These are phyloP conservation scores for Perdita meconis DNA, from an alignment of 2,888 invertebrate genomes.

Conservation along the genomic window DNA sequence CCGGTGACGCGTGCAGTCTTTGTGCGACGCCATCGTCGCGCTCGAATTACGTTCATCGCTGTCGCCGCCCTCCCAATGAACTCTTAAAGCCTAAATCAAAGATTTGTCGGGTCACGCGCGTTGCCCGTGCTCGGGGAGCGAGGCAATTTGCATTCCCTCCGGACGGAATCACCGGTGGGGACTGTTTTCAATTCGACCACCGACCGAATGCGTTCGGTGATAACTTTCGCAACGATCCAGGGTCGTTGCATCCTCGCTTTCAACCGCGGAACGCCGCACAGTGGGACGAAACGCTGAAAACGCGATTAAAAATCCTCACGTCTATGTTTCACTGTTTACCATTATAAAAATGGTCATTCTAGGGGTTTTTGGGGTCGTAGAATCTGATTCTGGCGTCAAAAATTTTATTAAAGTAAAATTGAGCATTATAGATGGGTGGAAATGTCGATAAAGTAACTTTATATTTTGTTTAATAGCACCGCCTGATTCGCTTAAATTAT, in stretches of 20 bases:
- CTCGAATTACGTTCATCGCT: slow-evolving; percentile 55
- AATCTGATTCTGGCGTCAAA: too few species aligned
- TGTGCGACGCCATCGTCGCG: slow-evolving; percentile 59
- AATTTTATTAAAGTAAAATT: too few species aligned
- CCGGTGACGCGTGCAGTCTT: slow-evolving; percentile 54
- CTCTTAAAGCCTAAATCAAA: slow-evolving; percentile 34
- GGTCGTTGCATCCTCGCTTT: background rate
- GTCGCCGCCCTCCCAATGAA: slow-evolving; percentile 21
- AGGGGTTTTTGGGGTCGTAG: too few species aligned
- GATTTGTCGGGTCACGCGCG: slow-evolving; percentile 35
- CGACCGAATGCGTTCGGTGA: background rate
- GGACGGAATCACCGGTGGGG: slow-evolving; percentile 4
- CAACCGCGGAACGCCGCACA: slow-evolving; percentile 1
- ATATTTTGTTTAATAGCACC: too few species aligned
- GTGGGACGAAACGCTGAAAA: too few species aligned
- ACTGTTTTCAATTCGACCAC: slow-evolving; percentile 13
- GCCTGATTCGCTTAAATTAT: too few species aligned
- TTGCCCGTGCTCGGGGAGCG: background rate
- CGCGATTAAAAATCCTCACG: too few species aligned
- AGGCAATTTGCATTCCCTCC: background rate
- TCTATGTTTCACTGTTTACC: too few species aligned
- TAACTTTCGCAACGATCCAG: slow-evolving; percentile 3
- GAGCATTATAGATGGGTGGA: too few species aligned
- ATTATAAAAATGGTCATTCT: too few species aligned
- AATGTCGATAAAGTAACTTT: too few species aligned